Conservation (phyloP, 2,113 vertebrate species). For the Ptilorrhoa leucosticta region DNA sequence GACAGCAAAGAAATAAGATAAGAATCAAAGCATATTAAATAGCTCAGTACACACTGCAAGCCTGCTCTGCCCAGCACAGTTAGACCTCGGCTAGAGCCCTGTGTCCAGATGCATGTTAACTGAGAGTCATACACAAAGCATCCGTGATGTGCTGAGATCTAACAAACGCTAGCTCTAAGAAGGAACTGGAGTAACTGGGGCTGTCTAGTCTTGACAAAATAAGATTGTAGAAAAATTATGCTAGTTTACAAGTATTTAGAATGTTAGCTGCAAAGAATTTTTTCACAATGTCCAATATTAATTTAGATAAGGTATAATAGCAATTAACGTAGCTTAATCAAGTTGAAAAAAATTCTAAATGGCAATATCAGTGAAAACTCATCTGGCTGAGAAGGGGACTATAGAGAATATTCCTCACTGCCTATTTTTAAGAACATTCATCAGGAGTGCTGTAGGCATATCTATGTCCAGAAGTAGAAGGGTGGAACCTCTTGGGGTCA, state of each 20-base stretch:
- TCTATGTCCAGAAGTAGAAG: not conserved
- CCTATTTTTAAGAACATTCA: not conserved
- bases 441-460: not conserved
- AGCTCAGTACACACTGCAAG: not conserved
- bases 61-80: not conserved
- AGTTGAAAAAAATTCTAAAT: not conserved
- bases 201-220: not conserved
- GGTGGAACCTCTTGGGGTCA: not conserved
- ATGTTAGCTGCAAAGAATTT: not conserved
- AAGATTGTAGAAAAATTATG: not conserved
- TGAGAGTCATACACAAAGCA: not conserved
- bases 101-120: not conserved
- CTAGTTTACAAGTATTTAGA: not conserved
- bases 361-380: not conserved
- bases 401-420: not conserved
- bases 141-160: not conserved
- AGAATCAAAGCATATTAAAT: not conserved
- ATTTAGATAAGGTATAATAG: not conserved
- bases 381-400: not conserved
- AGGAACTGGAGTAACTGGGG: not conserved
- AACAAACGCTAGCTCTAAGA: not conserved
- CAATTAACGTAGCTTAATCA: not conserved
- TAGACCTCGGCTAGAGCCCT: not conserved
- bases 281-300: accelerated
- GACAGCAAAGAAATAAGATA: not conserved